These are phyloP conservation scores for Idaea dimidiata DNA, from an alignment of 2,888 invertebrate species.

Conservation along the genomic window DNA sequence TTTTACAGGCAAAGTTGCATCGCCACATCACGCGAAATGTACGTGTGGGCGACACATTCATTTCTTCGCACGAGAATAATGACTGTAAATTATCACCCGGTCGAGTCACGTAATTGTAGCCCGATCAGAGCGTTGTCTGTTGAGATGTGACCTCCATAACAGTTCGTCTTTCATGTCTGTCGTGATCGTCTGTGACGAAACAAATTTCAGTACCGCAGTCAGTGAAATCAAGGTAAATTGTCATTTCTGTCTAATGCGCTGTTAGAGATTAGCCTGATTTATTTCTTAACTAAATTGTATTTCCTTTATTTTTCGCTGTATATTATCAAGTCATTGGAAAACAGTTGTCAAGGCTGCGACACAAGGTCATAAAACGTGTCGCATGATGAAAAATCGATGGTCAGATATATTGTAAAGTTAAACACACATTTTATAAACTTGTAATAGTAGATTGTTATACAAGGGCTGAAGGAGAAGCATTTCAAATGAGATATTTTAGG, in stretches of 20 bases:
- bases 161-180: slow-evolving; percentile 41
- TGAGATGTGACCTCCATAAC: slow-evolving; percentile 50
- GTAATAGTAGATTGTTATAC: too few relatives aligned
- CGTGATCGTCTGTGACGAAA: slow-evolving; percentile 38
- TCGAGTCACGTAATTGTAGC: slow-evolving; percentile 57
- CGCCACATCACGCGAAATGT: slow-evolving; percentile 37
- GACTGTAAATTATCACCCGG: slow-evolving; percentile 59
- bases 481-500: too few relatives aligned
- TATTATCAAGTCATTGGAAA: not conserved
- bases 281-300: not conserved
- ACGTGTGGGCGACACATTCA: slow-evolving; percentile 38
- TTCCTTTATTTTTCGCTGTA: not conserved
- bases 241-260: slow-evolving; percentile 1
- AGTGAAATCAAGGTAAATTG: not conserved
- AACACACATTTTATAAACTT: too few relatives aligned
- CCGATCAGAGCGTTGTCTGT: slow-evolving; percentile 43
- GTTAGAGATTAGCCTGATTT: not conserved
- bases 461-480: too few relatives aligned
- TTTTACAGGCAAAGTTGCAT: slow-evolving; percentile 31
- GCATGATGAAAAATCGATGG: not conserved
- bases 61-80: slow-evolving; percentile 50
- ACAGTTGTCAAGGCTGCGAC: not conserved
- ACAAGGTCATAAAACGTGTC: not conserved
- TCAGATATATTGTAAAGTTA: not conserved
- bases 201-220: slow-evolving; percentile 28